phyloP scores from a whole-genome alignment of 2,888 invertebrate species.

The Nomada lathburiana region DNA sequence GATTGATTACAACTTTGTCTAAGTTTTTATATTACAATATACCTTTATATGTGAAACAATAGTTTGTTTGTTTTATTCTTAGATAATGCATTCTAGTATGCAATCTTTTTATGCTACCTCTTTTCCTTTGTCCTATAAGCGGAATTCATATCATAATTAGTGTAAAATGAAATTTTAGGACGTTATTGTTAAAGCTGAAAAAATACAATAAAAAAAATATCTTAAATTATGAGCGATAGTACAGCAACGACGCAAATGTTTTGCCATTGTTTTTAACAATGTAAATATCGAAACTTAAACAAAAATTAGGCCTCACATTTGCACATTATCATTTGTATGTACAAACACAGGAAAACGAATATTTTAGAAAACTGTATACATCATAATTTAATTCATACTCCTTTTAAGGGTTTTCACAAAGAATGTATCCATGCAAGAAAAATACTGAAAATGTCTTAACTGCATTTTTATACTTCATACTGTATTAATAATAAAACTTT shows the following conservation, averaged over 20 bases:
- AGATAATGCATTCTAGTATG: slow-evolving; percentile 11
- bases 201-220: slow-evolving; percentile 33
- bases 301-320: slow-evolving; percentile 60
- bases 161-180: slow-evolving; percentile 30
- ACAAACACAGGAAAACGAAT: slow-evolving; percentile 68
- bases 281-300: slow-evolving; percentile 29
- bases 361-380: slow-evolving; percentile 58
- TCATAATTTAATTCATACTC: slow-evolving; percentile 58
- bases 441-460: slow-evolving; percentile 25
- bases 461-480: slow-evolving; percentile 41
- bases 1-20: slow-evolving; percentile 31
- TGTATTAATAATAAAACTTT: slow-evolving; percentile 22
- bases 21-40: slow-evolving; percentile 32
- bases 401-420: slow-evolving; percentile 62
- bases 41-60: slow-evolving; percentile 35
- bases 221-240: slow-evolving; percentile 14
- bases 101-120: slow-evolving; percentile 27
- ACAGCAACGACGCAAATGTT: slow-evolving; percentile 12
- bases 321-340: slow-evolving; percentile 63
- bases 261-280: slow-evolving; percentile 6
- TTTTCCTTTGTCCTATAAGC: slow-evolving; percentile 1
- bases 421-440: slow-evolving; percentile 55
- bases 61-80: slow-evolving; percentile 32
- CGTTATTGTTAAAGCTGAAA: slow-evolving; percentile 13
- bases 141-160: slow-evolving; percentile 31